Base-by-base conservation (phyloP, 2,797 vertebrate species). In the Melanotaenia pygmaea region DNA sequence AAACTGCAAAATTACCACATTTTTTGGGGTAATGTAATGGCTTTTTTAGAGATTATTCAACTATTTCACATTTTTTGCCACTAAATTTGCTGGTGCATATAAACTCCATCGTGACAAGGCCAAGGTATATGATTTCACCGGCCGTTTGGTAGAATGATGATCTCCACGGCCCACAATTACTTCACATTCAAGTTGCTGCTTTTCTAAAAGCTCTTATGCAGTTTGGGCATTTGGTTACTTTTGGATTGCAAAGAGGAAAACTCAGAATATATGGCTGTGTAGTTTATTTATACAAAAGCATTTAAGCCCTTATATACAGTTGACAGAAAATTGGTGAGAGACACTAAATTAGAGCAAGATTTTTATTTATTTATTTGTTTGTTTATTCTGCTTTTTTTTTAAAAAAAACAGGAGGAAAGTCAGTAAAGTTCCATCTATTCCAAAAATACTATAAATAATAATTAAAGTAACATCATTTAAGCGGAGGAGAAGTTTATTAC, bases 101-200 rank as follows among this genome's bases (percentile, higher is more conserved):
- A n/a, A 22, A 47, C 64, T 30, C 60, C 56, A 74, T 66, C 74
- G 70, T 47, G 26, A 60, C 5, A 38, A 38, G 18, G 62, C 54
- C 6, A 18, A 74, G 64, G 78, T 56, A 13, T 61, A 72, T 37
- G 26, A 76, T 64, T 77, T 82, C 59, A 78, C 45, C 54, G 65
- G 60, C 62, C 60, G 11, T 67, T 61, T 84, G 87, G 87, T 84
- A 86, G 83, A 88, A 87, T 82, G 82, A 47, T 77, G 86, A 83
- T 78, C 73, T 72, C 67, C 4, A 13, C 61, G 63, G n/a, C 81
- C 82, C 75, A 71, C 64, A 61, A 76, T 75, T 75, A 83, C 12
- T 62, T 69, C 26, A 11, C 14, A 66, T 70, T 72, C 61, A 76
- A 74, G 70, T 45, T 45, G 65, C 77, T 65, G 70, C 57, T 62